These are phyloP conservation scores for Ophthalmolycus amberensis DNA, from an alignment of 2,113 vertebrate species.

Conservation along the genomic window DNA sequence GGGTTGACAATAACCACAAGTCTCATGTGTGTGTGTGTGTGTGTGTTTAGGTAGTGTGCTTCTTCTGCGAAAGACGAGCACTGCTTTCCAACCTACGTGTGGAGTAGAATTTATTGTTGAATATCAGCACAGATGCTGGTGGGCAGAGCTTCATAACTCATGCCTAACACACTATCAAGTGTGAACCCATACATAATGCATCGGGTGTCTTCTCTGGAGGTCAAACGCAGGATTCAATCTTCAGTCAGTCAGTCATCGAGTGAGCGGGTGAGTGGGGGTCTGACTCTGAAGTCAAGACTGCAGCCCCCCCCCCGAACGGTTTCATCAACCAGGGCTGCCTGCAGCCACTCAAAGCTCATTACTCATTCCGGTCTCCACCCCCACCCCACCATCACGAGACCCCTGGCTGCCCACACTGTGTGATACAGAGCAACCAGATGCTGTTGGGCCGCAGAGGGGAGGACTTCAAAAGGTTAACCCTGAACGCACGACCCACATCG, in stretches of 20 bases:
- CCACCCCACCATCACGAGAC: slow-evolving; percentile 56
- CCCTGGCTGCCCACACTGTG: slow-evolving; percentile 52
- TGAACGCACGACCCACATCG: slow-evolving; percentile 55
- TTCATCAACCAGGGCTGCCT: slow-evolving; percentile 47
- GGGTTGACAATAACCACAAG: slow-evolving; percentile 10
- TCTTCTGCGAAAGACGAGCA: background rate
- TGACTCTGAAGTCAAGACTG: slow-evolving; percentile 20
- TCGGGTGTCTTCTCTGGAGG: slow-evolving; percentile 57
- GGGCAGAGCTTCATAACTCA: slow-evolving; percentile 45
- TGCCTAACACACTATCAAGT: slow-evolving; percentile 51
- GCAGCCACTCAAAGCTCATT: slow-evolving; percentile 68
- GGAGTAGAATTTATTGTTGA: slow-evolving; percentile 37
- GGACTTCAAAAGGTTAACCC: slow-evolving; percentile 60
- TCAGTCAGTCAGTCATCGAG: slow-evolving; percentile 37
- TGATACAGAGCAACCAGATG: slow-evolving; percentile 54
- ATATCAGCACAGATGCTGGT: slow-evolving; percentile 56
- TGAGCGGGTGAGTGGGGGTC: slow-evolving; percentile 20
- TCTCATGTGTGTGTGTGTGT: background rate
- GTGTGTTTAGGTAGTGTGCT: slow-evolving; percentile 30
- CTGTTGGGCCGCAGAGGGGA: slow-evolving; percentile 39
- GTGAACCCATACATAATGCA: slow-evolving; percentile 71
- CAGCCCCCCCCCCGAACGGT: slow-evolving; percentile 29
- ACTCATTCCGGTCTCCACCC: slow-evolving; percentile 45
- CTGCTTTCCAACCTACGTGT: slow-evolving; percentile 11
- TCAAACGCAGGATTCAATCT: slow-evolving; percentile 63